A percentile compares a stretch with the other conserved stretches of the same genome.
phyloP scores from a whole-genome alignment of 2,888 invertebrate species.

The Chaetoderma sp. region DNA sequence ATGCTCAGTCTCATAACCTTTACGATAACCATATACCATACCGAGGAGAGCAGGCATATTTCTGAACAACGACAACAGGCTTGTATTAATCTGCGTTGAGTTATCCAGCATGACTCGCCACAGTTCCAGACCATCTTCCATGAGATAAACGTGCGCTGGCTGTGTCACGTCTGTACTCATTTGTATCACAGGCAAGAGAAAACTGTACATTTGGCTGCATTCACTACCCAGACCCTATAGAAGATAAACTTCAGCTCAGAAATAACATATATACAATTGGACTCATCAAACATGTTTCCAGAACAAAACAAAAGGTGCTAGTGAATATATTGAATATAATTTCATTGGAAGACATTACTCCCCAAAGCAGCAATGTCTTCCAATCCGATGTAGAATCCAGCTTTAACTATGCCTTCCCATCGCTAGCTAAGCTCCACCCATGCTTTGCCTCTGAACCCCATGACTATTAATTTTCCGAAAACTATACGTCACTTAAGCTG shows the following conservation, averaged over 20 bases:
- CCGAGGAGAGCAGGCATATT: constrained; percentile 62
- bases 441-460: too few relatives aligned
- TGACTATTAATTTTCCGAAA: too few relatives aligned
- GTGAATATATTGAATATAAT: too few relatives aligned
- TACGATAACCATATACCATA: constrained; percentile 36
- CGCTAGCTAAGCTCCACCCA: too few relatives aligned
- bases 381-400: too few relatives aligned
- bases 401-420: too few relatives aligned
- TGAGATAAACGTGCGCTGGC: constrained; percentile 85
- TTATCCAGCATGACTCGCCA: constrained; percentile 89
- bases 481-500: too few relatives aligned
- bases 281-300: too few relatives aligned
- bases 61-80: constrained; percentile 75
- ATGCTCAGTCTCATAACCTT: too few relatives aligned
- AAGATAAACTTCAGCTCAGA: not conserved
- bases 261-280: not conserved
- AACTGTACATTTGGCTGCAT: constrained; percentile 69
- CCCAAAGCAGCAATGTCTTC: too few relatives aligned
- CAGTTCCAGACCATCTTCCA: constrained; percentile 91
- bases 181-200: constrained; percentile 77
- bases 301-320: too few relatives aligned
- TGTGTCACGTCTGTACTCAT: constrained; percentile 83
- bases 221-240: constrained; percentile 61
- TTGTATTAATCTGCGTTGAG: constrained; percentile 72
- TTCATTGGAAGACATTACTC: too few relatives aligned